phyloP scores from a whole-genome alignment of 2,888 invertebrate species.

The Eledona agricola region DNA sequence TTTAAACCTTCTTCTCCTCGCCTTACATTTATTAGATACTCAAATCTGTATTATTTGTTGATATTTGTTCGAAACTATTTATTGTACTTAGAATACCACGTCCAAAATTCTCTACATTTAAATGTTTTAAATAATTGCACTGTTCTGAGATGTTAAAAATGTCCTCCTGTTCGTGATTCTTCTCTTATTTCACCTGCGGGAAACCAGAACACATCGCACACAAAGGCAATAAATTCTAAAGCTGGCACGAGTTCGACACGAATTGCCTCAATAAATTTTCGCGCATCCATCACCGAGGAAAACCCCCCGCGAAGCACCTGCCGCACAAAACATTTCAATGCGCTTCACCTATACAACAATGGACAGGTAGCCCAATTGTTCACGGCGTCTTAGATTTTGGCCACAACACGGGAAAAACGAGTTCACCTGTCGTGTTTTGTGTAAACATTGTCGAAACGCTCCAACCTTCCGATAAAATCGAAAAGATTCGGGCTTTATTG shows the following conservation, averaged over 20 bases:
- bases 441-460: conserved; percentile 29
- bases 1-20: too few relatives aligned
- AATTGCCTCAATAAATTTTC: conserved; percentile 18
- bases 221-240: conserved; percentile 18
- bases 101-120: too few relatives aligned
- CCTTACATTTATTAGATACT: too few relatives aligned
- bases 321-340: conserved; percentile 16
- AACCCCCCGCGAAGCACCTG: conserved; percentile 29
- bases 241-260: conserved; percentile 17
- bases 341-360: conserved; percentile 1
- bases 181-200: not conserved
- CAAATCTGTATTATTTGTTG: too few relatives aligned
- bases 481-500: conserved; percentile 33
- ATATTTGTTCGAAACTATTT: too few relatives aligned
- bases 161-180: too few relatives aligned
- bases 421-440: conserved; percentile 33
- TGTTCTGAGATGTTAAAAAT: too few relatives aligned
- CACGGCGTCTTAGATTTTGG: conserved; percentile 32
- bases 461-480: conserved; percentile 27
- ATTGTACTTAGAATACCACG: too few relatives aligned
- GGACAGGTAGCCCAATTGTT: conserved; percentile 41
- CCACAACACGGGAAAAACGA: conserved; percentile 25
- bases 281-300: conserved; percentile 16
- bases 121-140: too few relatives aligned
- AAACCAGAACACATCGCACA: conserved; percentile 2